Base-by-base conservation (phyloP, 2,797 vertebrate species). In the Sphenopsis melanotis region DNA sequence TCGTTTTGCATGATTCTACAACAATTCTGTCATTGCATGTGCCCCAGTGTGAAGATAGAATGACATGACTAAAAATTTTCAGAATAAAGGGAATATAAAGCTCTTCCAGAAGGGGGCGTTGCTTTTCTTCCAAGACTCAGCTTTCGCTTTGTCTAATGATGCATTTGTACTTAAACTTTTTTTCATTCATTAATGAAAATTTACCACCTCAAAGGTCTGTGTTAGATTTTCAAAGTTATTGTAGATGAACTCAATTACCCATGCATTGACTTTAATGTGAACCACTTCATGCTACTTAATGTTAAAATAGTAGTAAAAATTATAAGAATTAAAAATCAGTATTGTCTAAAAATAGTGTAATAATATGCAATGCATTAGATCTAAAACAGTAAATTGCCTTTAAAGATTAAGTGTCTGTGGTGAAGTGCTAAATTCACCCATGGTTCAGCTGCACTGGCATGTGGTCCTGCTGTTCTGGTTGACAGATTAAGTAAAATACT, bases 291-390 rank as follows among this genome's bases (percentile, higher is more conserved):
- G 57, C 41, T 77, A 24, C 24, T 83, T 84, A 57, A 41, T 41
- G 64, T 74, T 91, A 86, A 93, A 95, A 89, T 76, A 70, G 63
- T 66, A 61, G 60, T 64, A 77, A 93, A 93, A 87, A 87, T n/a
- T 7, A 6, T 55, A 65, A 50, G 75, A 93, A 80, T 63, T 84
- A 60, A 93, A 87, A 86, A 91, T 61, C 2, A 87, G 15, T 61
- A 89, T 80, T 93, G 42, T 78, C 82, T 81, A 52, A 68, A 89
- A 95, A 87, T 22, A 74, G n/a, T 57, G 30, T 49, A 68, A 71
- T 87, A 83, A 83, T 81, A 68, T 57, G 72, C 46, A 60, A 39
- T 50, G 30, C 49, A 68, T 89, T 90, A 85, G 78, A 85, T 90
- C 63, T 80, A 78, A 92, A 92, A 47, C 42, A 85, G 84, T 75